Evolutionary conservation across 2,113 vertebrate species (phyloP).

Genomic region (Athene noctua): DNA sequence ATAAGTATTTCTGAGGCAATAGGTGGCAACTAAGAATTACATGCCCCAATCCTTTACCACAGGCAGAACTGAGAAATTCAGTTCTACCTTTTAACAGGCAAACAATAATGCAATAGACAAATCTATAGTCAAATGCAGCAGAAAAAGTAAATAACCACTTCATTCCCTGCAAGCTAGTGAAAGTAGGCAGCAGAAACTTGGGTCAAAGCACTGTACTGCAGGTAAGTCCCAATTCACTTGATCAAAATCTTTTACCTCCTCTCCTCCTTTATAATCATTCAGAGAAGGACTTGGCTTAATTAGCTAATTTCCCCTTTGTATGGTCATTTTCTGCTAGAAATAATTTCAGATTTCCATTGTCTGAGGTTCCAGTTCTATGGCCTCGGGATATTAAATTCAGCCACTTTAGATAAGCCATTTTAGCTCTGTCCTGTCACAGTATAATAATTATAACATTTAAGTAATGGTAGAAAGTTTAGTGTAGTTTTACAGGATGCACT

Average conservation of each 20-base stretch:
- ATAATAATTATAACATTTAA: not conserved
- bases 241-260: not conserved
- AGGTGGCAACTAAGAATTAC: not conserved
- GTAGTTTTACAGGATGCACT: not conserved
- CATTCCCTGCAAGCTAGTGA: not conserved
- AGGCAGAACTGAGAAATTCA: not conserved
- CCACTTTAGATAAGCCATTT: not conserved
- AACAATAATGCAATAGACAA: not conserved
- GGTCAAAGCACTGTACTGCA: not conserved
- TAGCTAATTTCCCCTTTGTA: not conserved
- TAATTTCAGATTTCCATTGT: not conserved
- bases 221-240: not conserved
- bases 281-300: not conserved
- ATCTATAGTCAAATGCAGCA: not conserved
- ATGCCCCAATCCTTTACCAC: not conserved
- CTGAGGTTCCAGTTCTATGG: not conserved
- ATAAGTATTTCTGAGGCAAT: not conserved
- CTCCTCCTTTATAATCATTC: not conserved
- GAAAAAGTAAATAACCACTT: not conserved
- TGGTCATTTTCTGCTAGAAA: not conserved
- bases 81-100: not conserved
- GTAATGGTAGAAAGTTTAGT: not conserved
- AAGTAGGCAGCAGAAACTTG: not conserved
- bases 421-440: not conserved
- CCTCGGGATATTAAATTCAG: not conserved